Conservation (phyloP, 37 sponge, comb jelly and placozoan genomes). For the Beroe ovata region DNA sequence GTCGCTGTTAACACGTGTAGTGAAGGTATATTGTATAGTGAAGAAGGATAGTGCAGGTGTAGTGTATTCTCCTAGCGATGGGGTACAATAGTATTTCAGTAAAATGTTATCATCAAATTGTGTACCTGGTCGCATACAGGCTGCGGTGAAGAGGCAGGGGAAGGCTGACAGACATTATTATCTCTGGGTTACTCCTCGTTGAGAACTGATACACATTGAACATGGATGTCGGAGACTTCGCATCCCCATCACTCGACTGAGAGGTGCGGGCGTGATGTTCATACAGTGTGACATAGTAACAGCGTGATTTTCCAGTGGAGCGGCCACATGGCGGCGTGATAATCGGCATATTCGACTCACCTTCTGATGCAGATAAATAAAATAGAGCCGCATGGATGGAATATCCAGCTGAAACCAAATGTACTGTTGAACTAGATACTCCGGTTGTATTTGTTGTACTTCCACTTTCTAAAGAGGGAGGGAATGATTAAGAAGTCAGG, state of each 20-base stretch:
- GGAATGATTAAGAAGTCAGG: too few relatives aligned
- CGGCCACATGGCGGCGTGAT: too few relatives aligned
- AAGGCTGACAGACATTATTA: conserved; percentile 22
- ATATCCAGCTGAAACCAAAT: conserved; percentile 43
- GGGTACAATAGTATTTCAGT: too few relatives aligned
- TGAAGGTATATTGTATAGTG: too few relatives aligned
- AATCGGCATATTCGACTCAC: too few relatives aligned
- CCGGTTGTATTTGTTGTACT: conserved; percentile 48
- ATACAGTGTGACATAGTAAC: too few relatives aligned
- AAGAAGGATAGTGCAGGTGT: too few relatives aligned
- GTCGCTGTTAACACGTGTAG: too few relatives aligned
- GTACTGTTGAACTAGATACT: conserved; percentile 44
- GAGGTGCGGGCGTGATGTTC: not conserved
- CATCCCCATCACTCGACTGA: conserved; percentile 22
- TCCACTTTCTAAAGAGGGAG: conserved; percentile 1
- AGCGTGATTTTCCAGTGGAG: too few relatives aligned
- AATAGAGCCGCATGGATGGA: conserved; percentile 30
- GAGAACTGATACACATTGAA: conserved; percentile 64
- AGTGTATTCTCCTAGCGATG: too few relatives aligned
- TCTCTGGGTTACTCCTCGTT: conserved; percentile 4
- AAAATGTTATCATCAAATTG: too few relatives aligned
- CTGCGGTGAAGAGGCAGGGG: conserved; percentile 14
- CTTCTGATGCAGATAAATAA: conserved; percentile 50
- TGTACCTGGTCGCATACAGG: conserved; percentile 16
- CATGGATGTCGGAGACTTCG: not conserved